Conservation (phyloP, 2,888 invertebrate species). For the Autographa gamma region DNA sequence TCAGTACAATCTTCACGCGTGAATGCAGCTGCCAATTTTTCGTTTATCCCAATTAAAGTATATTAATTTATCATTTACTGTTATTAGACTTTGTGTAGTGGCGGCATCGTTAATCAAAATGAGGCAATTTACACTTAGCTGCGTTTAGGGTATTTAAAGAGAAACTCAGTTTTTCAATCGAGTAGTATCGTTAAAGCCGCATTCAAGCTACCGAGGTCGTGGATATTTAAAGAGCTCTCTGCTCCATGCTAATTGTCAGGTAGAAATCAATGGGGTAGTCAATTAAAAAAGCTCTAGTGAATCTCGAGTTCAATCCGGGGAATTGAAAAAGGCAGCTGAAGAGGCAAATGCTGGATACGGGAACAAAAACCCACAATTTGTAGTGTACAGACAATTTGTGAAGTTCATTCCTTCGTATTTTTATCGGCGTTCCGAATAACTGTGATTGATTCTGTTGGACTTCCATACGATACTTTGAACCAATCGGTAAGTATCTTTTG, state of each 20-base stretch:
- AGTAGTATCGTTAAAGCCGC: background rate
- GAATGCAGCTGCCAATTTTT: background rate
- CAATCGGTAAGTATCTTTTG: background rate
- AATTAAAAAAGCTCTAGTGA: constrained; percentile 1
- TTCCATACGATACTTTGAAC: background rate
- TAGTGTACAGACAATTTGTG: background rate
- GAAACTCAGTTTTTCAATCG: background rate
- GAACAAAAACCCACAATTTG: background rate
- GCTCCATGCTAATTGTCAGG: background rate
- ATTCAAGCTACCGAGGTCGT: background rate
- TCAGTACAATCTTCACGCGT: background rate
- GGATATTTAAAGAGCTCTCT: background rate
- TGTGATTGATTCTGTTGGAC: constrained; percentile 1
- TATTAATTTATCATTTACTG: background rate
- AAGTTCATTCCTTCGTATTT: constrained; percentile 3
- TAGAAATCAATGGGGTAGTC: background rate
- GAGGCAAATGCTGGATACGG: background rate
- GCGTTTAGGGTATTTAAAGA: constrained; percentile 3
- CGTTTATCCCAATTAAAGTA: background rate
- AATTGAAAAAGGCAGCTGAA: background rate
- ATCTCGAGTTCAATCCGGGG: background rate
- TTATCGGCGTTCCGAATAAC: background rate
- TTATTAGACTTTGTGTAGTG: background rate
- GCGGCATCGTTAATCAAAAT: background rate
- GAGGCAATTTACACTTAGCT: background rate